phyloP scores from a whole-genome alignment of 2,888 invertebrate species.

The Dioctria rufipes region DNA sequence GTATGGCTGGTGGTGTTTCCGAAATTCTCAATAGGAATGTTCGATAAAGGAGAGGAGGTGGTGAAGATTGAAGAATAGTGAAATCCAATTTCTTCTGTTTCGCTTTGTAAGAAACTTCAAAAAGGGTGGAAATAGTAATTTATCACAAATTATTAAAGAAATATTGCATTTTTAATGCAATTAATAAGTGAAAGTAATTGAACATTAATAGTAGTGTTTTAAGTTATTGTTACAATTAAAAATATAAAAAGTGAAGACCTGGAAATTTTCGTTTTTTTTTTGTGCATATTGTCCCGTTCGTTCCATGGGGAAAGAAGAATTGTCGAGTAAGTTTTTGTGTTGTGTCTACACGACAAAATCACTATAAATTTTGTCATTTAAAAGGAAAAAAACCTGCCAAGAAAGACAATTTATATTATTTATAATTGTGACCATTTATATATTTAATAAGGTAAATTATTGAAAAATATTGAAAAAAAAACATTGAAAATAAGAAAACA shows the following conservation, averaged over 20 bases:
- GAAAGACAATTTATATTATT: too few species aligned
- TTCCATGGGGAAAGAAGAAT: slow-evolving; percentile 38
- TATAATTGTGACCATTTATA: background rate
- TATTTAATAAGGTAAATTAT: background rate
- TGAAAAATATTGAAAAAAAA: background rate
- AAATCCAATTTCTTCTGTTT: slow-evolving; percentile 51
- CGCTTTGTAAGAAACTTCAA: slow-evolving; percentile 48
- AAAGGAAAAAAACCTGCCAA: too few species aligned
- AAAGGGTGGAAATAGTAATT: slow-evolving; percentile 41
- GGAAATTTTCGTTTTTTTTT: slow-evolving; percentile 7
- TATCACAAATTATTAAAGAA: slow-evolving; percentile 6
- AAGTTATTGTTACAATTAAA: background rate
- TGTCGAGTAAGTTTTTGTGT: slow-evolving; percentile 48
- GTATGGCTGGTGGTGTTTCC: background rate
- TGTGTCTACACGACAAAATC: slow-evolving; percentile 13
- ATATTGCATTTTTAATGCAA: slow-evolving; percentile 7
- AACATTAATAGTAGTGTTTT: background rate
- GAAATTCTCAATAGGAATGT: too few species aligned
- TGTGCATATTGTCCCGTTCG: slow-evolving; percentile 38
- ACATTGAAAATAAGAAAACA: slow-evolving; percentile 8
- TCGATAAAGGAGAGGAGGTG: too few species aligned
- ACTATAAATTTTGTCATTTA: too few species aligned
- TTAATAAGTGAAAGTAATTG: slow-evolving; percentile 1
- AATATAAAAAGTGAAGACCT: background rate
- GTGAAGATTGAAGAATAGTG: slow-evolving; percentile 34